Percentiles rank a stretch among this genome's conserved stretches.
phyloP scores from a whole-genome alignment of 64 coral and sea anemone species.

The Acropora yongei region DNA sequence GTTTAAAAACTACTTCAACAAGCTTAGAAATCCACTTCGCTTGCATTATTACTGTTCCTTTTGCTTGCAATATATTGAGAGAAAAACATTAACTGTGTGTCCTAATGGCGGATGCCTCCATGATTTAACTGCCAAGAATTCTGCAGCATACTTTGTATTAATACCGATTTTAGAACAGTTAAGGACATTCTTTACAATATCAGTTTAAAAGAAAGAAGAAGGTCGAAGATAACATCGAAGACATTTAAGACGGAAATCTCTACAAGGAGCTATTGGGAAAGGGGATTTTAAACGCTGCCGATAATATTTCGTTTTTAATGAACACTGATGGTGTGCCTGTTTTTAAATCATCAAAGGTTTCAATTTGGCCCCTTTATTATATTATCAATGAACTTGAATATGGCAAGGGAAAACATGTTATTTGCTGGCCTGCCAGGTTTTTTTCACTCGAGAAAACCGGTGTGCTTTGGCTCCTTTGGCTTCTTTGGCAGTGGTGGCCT shows the following conservation, averaged over 20 bases:
- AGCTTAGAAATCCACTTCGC: constrained; percentile 50
- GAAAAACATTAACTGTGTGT: constrained; percentile 36
- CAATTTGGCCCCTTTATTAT: constrained; percentile 77
- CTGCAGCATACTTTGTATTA: constrained; percentile 54
- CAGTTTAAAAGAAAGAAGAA: constrained; percentile 56
- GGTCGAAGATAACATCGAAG: constrained; percentile 53
- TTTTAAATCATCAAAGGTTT: constrained; percentile 83
- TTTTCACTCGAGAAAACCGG: background rate
- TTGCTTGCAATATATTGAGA: constrained; percentile 38
- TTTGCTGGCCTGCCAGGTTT: constrained; percentile 50
- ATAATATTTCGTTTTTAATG: constrained; percentile 70
- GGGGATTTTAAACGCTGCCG: constrained; percentile 22
- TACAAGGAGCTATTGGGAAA: constrained; percentile 53
- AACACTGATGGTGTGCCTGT: constrained; percentile 78
- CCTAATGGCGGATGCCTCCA: constrained; percentile 62
- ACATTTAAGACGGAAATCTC: constrained; percentile 76
- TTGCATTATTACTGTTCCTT: constrained; percentile 65
- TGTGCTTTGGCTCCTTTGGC: background rate
- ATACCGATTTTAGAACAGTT: constrained; percentile 62
- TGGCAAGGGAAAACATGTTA: constrained; percentile 69
- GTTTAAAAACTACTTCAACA: constrained; percentile 74
- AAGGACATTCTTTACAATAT: constrained; percentile 51
- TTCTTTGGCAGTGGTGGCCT: background rate
- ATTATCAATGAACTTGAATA: constrained; percentile 74
- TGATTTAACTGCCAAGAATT: constrained; percentile 27